phyloP scores from a whole-genome alignment of 2,113 vertebrate genomes.

The Pseudorectes ferrugineus region DNA sequence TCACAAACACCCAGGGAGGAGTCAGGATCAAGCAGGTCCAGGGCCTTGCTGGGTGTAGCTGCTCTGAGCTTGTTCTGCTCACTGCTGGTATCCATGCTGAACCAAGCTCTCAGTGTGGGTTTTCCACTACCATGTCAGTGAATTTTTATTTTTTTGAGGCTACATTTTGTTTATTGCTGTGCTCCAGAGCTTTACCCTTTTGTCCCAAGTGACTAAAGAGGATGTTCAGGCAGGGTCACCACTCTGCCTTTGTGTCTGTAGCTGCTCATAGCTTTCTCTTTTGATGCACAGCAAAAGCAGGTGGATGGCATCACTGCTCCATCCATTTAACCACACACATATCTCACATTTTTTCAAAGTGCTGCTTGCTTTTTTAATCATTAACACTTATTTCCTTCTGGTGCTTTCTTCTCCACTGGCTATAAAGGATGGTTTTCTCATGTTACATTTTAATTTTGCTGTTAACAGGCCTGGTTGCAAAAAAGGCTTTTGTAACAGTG shows the following conservation, averaged over 20 bases:
- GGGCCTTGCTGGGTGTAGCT: background rate
- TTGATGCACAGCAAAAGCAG: background rate
- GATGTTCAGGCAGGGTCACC: background rate
- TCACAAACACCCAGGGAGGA: background rate
- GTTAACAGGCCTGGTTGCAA: background rate
- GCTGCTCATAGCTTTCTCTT: background rate
- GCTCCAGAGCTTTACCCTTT: background rate
- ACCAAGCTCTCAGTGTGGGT: background rate
- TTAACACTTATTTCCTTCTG: background rate
- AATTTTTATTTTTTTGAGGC: background rate
- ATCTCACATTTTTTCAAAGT: background rate
- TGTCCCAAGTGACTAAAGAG: background rate
- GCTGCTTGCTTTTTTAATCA: background rate
- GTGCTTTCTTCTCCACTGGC: background rate
- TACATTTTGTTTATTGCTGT: background rate
- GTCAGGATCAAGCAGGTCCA: accelerated
- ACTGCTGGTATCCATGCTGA: accelerated
- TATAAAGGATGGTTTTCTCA: background rate
- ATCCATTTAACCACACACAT: background rate
- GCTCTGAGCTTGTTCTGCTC: background rate
- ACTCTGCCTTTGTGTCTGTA: background rate
- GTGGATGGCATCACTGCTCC: background rate
- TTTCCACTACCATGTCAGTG: background rate
- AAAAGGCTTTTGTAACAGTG: background rate
- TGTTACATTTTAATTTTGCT: background rate